Percentiles rank a stretch among this genome's conserved stretches.
phyloP scores from a whole-genome alignment of 2,888 invertebrate species.

The Torymus auratus region DNA sequence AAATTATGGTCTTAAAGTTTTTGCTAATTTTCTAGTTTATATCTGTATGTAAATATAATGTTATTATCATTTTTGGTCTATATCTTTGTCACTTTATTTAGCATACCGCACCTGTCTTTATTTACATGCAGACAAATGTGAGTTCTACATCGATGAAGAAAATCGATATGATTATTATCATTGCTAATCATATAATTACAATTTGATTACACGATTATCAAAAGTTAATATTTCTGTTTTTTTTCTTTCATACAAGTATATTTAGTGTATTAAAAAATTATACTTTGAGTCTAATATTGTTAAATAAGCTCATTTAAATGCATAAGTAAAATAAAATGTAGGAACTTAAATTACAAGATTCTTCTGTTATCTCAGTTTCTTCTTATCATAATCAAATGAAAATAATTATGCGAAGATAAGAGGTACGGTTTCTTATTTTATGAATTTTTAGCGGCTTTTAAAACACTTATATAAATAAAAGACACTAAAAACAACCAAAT shows the following conservation, averaged over 20 bases:
- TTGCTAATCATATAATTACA: constrained; percentile 18
- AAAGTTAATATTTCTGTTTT: no score
- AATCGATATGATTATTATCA: constrained; percentile 23
- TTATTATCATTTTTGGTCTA: constrained; percentile 1
- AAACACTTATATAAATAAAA: background rate
- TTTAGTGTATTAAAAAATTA: no score
- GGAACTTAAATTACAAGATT: constrained; percentile 21
- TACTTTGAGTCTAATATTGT: no score
- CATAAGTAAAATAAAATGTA: constrained; percentile 19
- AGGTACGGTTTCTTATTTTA: constrained; percentile 13
- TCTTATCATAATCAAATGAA: constrained; percentile 50
- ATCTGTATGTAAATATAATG: no score
- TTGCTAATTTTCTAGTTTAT: background rate
- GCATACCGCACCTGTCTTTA: background rate
- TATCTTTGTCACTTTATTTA: background rate
- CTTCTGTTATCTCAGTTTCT: constrained; percentile 42
- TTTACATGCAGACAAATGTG: background rate
- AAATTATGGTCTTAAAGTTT: no score
- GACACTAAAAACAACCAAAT: background rate
- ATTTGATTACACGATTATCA: constrained; percentile 8
- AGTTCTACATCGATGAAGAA: background rate
- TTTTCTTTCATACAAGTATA: no score
- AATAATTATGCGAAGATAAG: constrained; percentile 51
- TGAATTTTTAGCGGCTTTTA: constrained; percentile 21
- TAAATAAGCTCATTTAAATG: constrained; percentile 8